Evolutionary conservation across 1,140 invertebrate genomes (phyloP).

Genomic region (Sitophilus oryzae): DNA sequence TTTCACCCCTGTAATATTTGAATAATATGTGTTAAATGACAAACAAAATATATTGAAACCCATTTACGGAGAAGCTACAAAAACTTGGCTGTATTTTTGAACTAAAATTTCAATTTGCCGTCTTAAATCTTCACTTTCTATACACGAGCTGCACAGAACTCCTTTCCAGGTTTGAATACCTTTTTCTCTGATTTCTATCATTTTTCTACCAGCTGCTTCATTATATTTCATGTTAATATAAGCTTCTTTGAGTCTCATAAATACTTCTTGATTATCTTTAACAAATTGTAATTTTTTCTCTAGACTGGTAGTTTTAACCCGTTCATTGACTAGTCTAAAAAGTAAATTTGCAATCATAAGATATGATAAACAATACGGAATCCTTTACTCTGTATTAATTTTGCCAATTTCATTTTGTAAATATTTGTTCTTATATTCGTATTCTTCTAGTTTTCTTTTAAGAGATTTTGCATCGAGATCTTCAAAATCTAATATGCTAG

Average conservation of each 20-base stretch:
- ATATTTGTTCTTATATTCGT: constrained; percentile 10
- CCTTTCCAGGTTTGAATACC: constrained; percentile 32
- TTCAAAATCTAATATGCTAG: constrained; percentile 17
- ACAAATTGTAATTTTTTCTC: constrained; percentile 33
- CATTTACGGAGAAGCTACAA: constrained; percentile 25
- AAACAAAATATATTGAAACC: background rate
- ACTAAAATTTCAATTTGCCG: constrained; percentile 21
- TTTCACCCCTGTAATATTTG: constrained; percentile 22
- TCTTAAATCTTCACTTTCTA: constrained; percentile 28
- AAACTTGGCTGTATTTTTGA: constrained; percentile 22
- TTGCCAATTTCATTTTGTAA: constrained; percentile 21
- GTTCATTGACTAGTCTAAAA: constrained; percentile 28
- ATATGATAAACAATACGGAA: constrained; percentile 1
- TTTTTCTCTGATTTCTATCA: constrained; percentile 33
- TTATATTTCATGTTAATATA: constrained; percentile 37
- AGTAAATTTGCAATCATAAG: background rate
- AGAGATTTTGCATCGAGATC: constrained; percentile 11
- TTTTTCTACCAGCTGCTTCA: constrained; percentile 30
- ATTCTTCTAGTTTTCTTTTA: constrained; percentile 12
- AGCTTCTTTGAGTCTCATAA: constrained; percentile 32
- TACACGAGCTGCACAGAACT: constrained; percentile 28
- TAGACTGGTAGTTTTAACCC: constrained; percentile 17
- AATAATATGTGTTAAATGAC: background rate
- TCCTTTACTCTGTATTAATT: constrained; percentile 23
- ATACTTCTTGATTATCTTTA: constrained; percentile 34